These are phyloP conservation scores for Ylistrum balloti DNA, from an alignment of 1,140 invertebrate genomes.

Conservation along the genomic window DNA sequence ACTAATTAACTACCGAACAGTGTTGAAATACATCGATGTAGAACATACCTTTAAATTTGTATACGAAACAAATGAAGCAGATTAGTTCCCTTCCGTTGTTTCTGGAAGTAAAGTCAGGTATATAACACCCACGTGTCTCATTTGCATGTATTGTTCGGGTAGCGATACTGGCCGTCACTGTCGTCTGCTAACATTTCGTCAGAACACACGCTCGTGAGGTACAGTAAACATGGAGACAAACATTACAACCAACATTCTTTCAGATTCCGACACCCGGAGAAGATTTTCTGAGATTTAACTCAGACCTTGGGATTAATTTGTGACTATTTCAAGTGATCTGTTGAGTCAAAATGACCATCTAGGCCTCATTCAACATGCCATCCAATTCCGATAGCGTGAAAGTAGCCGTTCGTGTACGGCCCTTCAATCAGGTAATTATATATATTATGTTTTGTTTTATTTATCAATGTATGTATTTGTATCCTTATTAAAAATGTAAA, in stretches of 20 bases:
- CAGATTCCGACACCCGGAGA: neutral
- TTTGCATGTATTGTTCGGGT: constrained; percentile 25
- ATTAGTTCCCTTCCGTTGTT: neutral
- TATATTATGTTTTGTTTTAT: neutral
- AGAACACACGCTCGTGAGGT: neutral
- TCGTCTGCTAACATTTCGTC: neutral
- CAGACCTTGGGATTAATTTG: neutral
- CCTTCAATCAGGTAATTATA: constrained; percentile 82
- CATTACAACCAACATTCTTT: neutral
- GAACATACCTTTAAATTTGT: no score
- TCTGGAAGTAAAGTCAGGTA: constrained; percentile 4
- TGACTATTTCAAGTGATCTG: neutral
- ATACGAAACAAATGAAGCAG: no score
- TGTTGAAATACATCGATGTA: neutral
- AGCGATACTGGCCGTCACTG: neutral
- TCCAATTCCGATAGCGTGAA: constrained; percentile 83
- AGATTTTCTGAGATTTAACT: neutral
- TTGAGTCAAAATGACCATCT: neutral
- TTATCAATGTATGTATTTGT: no score
- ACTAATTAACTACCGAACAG: neutral
- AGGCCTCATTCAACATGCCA: constrained; percentile 61
- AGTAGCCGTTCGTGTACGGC: constrained; percentile 86
- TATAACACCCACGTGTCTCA: neutral
- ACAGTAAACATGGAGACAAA: neutral
- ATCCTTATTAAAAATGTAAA: neutral